Percentiles rank a stretch among this genome's conserved stretches.
phyloP scores from a whole-genome alignment of 2,888 invertebrate genomes.

The Clusia tigrina region DNA sequence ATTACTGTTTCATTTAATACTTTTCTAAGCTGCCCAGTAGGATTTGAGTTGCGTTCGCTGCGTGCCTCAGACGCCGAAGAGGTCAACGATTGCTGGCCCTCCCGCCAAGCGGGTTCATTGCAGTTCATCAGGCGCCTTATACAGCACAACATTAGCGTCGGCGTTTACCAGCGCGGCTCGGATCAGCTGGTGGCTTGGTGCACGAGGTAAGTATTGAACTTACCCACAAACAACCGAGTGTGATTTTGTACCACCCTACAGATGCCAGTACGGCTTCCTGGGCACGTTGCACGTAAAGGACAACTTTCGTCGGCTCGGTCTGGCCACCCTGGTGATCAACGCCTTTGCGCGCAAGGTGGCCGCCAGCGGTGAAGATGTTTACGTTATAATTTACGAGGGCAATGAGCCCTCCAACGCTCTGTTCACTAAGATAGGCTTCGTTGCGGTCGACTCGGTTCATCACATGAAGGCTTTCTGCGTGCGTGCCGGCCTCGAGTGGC shows the following conservation, averaged over 20 bases:
- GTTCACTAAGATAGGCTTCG: slow-evolving; percentile 47
- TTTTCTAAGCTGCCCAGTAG: slow-evolving; percentile 38
- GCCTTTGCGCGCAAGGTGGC: slow-evolving; percentile 40
- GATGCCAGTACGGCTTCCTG: slow-evolving; percentile 46
- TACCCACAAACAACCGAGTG: background rate
- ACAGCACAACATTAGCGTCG: slow-evolving; percentile 43
- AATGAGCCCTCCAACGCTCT: slow-evolving; percentile 42
- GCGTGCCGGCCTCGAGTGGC: background rate
- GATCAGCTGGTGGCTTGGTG: slow-evolving; percentile 51
- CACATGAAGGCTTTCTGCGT: background rate
- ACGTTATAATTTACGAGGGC: slow-evolving; percentile 37
- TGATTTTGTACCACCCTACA: slow-evolving; percentile 15
- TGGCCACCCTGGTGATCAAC: slow-evolving; percentile 41
- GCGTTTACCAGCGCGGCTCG: slow-evolving; percentile 38
- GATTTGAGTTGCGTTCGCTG: slow-evolving; percentile 23
- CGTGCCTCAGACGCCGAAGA: slow-evolving; percentile 36
- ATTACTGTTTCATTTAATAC: background rate
- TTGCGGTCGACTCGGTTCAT: slow-evolving; percentile 30
- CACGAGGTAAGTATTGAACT: slow-evolving; percentile 39
- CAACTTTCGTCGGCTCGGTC: slow-evolving; percentile 39
- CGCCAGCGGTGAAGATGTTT: slow-evolving; percentile 38
- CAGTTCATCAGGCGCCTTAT: slow-evolving; percentile 43
- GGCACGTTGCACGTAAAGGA: slow-evolving; percentile 47
- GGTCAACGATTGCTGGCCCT: slow-evolving; percentile 46
- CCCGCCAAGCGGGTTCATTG: slow-evolving; percentile 43